phyloP scores from a whole-genome alignment of 2,113 vertebrate genomes.

The Orientallactaga bullata region DNA sequence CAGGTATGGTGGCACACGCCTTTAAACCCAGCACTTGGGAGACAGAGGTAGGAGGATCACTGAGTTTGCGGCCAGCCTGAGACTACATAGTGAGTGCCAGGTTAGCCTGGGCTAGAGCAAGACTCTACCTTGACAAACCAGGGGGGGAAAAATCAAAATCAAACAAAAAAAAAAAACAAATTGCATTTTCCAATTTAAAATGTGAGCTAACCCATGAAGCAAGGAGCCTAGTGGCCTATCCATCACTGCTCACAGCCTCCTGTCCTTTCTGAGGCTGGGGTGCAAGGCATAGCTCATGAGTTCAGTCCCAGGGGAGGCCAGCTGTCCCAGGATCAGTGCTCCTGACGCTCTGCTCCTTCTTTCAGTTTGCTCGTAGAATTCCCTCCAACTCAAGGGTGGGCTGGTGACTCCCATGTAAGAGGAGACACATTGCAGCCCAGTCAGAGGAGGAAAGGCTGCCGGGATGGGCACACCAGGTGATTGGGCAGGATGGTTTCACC shows the following conservation, averaged over 20 bases:
- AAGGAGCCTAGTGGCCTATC: not conserved
- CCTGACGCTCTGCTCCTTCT: not conserved
- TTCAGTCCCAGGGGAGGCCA: not conserved
- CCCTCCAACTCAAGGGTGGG: not conserved
- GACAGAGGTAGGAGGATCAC: too few relatives aligned
- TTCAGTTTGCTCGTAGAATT: not conserved
- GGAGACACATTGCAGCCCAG: not conserved
- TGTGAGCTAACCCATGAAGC: not conserved
- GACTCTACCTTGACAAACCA: too few relatives aligned
- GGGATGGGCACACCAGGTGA: not conserved
- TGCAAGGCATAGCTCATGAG: not conserved
- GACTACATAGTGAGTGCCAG: too few relatives aligned
- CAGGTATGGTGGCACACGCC: too few relatives aligned
- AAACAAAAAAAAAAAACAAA: constrained; percentile 14
- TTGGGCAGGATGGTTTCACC: fast-evolving
- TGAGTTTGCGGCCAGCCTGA: too few relatives aligned
- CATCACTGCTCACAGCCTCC: not conserved
- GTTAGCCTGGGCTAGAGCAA: too few relatives aligned
- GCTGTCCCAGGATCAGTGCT: not conserved
- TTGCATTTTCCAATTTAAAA: constrained; percentile 9
- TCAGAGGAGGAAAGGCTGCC: not conserved
- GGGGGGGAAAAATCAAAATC: too few relatives aligned
- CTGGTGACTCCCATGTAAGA: not conserved
- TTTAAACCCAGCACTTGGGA: too few relatives aligned
- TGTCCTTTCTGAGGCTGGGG: not conserved